Percentiles rank a stretch among this genome's conserved stretches.
Evolutionary conservation across 2,888 invertebrate species (phyloP).

Genomic region (Scaptomyza polygonia): DNA sequence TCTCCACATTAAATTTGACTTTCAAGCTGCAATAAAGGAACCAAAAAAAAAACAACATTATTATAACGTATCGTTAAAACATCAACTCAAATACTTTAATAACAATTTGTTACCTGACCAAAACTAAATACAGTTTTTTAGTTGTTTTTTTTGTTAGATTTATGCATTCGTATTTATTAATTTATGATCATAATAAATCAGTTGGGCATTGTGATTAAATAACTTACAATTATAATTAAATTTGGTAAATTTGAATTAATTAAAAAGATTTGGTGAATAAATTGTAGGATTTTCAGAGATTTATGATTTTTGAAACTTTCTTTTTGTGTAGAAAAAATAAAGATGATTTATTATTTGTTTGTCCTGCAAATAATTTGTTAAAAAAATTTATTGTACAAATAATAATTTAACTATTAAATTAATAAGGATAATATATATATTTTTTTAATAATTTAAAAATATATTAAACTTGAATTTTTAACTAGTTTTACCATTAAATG

Average conservation of each 20-base stretch:
- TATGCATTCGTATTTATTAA: constrained; percentile 17
- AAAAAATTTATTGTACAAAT: too few relatives aligned
- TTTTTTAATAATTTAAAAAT: too few relatives aligned
- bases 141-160: neutral
- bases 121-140: constrained; percentile 2
- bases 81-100: constrained; percentile 14
- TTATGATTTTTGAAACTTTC: too few relatives aligned
- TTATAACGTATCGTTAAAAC: constrained; percentile 6
- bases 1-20: neutral
- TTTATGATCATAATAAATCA: constrained; percentile 23
- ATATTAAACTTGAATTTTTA: too few relatives aligned
- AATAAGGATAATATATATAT: too few relatives aligned
- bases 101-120: constrained; percentile 30
- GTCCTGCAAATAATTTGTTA: too few relatives aligned
- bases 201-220: neutral
- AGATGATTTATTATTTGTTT: too few relatives aligned
- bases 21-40: constrained; percentile 1
- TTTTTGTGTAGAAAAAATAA: too few relatives aligned
- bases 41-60: neutral
- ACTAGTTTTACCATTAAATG: too few relatives aligned
- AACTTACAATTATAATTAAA: neutral
- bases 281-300: too few relatives aligned
- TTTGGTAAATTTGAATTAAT: neutral
- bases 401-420: too few relatives aligned
- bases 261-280: neutral